These are phyloP conservation scores for Dynastes hyllus DNA, from an alignment of 2,888 invertebrate genomes.

Conservation along the genomic window DNA sequence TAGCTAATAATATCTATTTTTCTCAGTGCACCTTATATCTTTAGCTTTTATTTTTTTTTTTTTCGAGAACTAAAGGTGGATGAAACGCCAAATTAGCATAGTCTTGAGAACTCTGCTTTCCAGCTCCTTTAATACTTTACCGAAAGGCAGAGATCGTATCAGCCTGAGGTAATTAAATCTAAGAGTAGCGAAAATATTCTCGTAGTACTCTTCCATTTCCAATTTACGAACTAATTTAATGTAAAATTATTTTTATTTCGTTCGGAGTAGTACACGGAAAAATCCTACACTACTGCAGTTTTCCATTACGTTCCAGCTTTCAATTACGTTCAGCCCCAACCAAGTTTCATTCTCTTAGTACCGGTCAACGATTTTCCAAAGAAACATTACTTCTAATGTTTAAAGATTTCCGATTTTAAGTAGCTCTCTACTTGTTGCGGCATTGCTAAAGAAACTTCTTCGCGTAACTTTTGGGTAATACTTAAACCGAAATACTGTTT, in stretches of 20 bases:
- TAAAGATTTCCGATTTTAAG: constrained; percentile 32
- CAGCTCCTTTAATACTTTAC: neutral
- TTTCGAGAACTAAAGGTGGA: too few species aligned
- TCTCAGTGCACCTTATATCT: too few species aligned
- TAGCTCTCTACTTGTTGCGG: constrained; percentile 31
- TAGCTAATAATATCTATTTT: too few species aligned
- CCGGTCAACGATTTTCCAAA: constrained; percentile 29
- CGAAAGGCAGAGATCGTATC: neutral
- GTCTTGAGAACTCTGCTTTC: too few species aligned
- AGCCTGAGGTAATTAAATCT: constrained; percentile 14
- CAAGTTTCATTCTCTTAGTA: constrained; percentile 25
- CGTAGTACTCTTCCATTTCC: neutral
- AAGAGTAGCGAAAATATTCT: constrained; percentile 8
- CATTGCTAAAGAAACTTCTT: neutral
- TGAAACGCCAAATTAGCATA: too few species aligned
- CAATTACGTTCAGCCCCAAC: constrained; percentile 18
- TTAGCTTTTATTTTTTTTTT: too few species aligned
- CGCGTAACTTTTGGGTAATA: neutral
- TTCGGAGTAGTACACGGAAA: neutral
- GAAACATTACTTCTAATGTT: constrained; percentile 28
- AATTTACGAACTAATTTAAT: constrained; percentile 26
- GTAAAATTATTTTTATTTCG: constrained; percentile 13
- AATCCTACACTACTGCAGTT: neutral
- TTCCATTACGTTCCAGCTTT: neutral
- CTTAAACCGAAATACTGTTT: neutral